These are phyloP conservation scores for Hemistola chrysoprasaria DNA, from an alignment of 2,888 invertebrate species.

Conservation along the genomic window DNA sequence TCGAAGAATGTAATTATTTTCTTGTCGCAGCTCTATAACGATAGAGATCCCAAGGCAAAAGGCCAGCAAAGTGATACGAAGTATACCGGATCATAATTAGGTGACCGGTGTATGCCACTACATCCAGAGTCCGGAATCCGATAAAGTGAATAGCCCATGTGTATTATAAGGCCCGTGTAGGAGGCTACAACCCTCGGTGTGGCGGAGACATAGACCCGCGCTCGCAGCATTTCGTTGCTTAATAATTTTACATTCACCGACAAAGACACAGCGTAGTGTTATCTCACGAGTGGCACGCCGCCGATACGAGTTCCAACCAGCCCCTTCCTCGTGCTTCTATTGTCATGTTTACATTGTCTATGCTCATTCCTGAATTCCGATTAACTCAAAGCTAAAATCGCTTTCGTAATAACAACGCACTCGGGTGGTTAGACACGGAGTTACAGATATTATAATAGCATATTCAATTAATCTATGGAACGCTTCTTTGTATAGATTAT, in stretches of 20 bases:
- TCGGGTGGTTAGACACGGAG: conserved; percentile 26
- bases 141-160: conserved; percentile 53
- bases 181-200: conserved; percentile 52
- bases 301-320: conserved; percentile 68
- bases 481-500: background rate
- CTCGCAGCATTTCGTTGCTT: conserved; percentile 64
- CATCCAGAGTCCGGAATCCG: conserved; percentile 41
- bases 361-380: conserved; percentile 75
- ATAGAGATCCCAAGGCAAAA: conserved; percentile 7
- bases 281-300: conserved; percentile 75
- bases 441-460: conserved; percentile 18
- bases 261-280: conserved; percentile 72
- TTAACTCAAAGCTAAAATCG: conserved; percentile 64
- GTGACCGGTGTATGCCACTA: conserved; percentile 26
- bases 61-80: conserved; percentile 8
- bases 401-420: conserved; percentile 44
- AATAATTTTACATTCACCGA: conserved; percentile 75
- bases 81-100: conserved; percentile 39
- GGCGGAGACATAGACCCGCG: conserved; percentile 50
- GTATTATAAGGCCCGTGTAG: conserved; percentile 42
- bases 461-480: conserved; percentile 8
- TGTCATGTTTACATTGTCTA: conserved; percentile 80
- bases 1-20: conserved; percentile 21
- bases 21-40: conserved; percentile 15
- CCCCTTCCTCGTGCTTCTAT: conserved; percentile 63